These are phyloP conservation scores for Epinotia brunnichana DNA, from an alignment of 2,888 invertebrate species.

Conservation along the genomic window DNA sequence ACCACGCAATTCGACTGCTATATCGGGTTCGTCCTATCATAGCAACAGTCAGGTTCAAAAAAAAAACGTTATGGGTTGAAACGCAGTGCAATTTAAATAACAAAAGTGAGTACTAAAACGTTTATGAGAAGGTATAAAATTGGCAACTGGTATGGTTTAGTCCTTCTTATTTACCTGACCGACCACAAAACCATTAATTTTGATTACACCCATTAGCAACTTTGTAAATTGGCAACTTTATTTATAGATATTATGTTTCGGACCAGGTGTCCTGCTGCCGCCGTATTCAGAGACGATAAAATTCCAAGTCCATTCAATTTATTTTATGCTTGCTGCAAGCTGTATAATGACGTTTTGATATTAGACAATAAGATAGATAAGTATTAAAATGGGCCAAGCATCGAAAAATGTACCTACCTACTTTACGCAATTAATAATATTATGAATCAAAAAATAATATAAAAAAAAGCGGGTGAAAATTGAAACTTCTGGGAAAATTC, in stretches of 20 bases:
- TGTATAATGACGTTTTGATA: too few species aligned
- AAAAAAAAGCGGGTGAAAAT: too few species aligned
- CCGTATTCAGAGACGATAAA: not conserved
- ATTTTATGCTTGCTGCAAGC: not conserved
- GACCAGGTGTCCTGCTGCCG: not conserved
- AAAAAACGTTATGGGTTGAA: too few species aligned
- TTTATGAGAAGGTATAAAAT: not conserved
- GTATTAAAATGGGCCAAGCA: too few species aligned
- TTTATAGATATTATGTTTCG: constrained; percentile 11
- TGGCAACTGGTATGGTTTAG: not conserved
- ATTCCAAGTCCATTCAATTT: not conserved
- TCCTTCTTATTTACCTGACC: constrained; percentile 8
- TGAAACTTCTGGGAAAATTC: too few species aligned
- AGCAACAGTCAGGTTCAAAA: too few species aligned
- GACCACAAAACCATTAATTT: constrained; percentile 21
- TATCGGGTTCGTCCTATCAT: too few species aligned
- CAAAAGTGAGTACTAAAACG: not conserved
- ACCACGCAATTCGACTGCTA: too few species aligned
- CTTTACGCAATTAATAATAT: too few species aligned
- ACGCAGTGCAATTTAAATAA: not conserved
- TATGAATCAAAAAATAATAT: too few species aligned
- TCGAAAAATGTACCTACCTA: too few species aligned
- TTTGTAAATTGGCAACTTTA: not conserved
- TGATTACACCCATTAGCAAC: constrained; percentile 4
- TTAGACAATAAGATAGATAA: too few species aligned